These are phyloP conservation scores for Pseudobourletiella spinata DNA, from an alignment of 1,140 invertebrate genomes.

Conservation along the genomic window DNA sequence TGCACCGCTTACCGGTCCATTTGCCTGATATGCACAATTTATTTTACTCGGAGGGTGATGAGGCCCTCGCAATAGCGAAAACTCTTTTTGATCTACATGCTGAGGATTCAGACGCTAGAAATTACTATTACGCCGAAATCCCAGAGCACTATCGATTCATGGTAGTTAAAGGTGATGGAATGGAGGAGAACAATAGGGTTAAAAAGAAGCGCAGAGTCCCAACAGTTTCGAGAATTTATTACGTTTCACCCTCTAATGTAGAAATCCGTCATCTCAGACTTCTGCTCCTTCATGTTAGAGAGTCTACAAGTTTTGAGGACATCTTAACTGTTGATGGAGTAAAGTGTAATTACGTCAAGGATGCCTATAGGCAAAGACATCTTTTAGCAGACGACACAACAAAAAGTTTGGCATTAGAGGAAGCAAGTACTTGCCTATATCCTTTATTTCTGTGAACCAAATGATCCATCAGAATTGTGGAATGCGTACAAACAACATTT, in stretches of 20 bases:
- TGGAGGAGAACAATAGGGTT: conserved; percentile 20
- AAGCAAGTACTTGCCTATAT: conserved; percentile 38
- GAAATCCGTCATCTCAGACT: conserved; percentile 39
- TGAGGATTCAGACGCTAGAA: background rate
- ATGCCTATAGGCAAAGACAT: conserved; percentile 24
- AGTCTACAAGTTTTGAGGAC: conserved; percentile 20
- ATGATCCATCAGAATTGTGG: conserved; percentile 26
- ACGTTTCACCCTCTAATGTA: conserved; percentile 34
- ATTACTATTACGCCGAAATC: conserved; percentile 21
- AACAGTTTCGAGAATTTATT: conserved; percentile 39
- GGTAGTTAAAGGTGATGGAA: conserved; percentile 12
- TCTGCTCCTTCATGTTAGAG: conserved; percentile 39
- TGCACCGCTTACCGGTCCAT: conserved; percentile 44
- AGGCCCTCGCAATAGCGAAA: conserved; percentile 21
- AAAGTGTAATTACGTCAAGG: conserved; percentile 16
- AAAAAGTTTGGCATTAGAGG: conserved; percentile 29
- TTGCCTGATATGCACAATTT: conserved; percentile 43
- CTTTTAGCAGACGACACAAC: conserved; percentile 28
- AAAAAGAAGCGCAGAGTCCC: conserved; percentile 19
- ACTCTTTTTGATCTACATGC: conserved; percentile 28
- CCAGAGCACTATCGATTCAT: conserved; percentile 4
- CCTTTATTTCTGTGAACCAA: conserved; percentile 15
- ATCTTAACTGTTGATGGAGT: conserved; percentile 20
- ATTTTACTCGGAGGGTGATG: conserved; percentile 29
- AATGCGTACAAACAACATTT: conserved; percentile 9